These are phyloP conservation scores for Hyposoter didymator DNA, from an alignment of 2,888 invertebrate species.

Conservation along the genomic window DNA sequence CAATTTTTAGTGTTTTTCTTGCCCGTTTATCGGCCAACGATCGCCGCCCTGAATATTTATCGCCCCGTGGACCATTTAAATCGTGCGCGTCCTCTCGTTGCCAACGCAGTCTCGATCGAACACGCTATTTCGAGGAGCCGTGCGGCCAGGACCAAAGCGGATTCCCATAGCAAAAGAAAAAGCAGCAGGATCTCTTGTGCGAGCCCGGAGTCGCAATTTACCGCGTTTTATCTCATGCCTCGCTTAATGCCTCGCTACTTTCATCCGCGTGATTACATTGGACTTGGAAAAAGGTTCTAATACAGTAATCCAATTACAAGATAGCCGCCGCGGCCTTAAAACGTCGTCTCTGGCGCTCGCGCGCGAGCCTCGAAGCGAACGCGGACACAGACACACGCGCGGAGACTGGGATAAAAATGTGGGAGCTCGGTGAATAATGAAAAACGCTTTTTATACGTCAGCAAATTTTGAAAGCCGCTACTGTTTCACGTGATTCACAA, in stretches of 20 bases:
- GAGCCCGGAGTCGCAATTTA: neutral
- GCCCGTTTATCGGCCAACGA: too few relatives aligned
- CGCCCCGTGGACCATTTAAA: neutral
- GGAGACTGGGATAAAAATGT: neutral
- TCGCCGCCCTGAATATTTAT: too few relatives aligned
- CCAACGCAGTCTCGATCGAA: neutral
- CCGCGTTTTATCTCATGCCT: conserved; percentile 16
- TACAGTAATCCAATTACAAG: conserved; percentile 13
- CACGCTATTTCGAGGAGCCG: neutral
- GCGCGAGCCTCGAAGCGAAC: too few relatives aligned
- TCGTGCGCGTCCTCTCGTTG: neutral
- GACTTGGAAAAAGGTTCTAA: conserved; percentile 10
- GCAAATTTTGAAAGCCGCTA: neutral
- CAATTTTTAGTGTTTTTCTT: too few relatives aligned
- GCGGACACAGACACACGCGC: neutral
- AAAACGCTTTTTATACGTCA: neutral
- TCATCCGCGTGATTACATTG: conserved; percentile 15
- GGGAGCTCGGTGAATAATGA: neutral
- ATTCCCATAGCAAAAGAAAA: neutral
- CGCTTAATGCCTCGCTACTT: conserved; percentile 10
- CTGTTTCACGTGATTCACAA: neutral
- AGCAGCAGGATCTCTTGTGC: neutral
- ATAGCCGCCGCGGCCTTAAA: neutral
- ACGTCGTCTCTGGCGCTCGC: too few relatives aligned
- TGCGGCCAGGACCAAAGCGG: neutral